A percentile compares a stretch with the other conserved stretches of the same genome.
Evolutionary conservation across 2,797 vertebrate species (phyloP).

Genomic region (Sternotherus odoratus): DNA sequence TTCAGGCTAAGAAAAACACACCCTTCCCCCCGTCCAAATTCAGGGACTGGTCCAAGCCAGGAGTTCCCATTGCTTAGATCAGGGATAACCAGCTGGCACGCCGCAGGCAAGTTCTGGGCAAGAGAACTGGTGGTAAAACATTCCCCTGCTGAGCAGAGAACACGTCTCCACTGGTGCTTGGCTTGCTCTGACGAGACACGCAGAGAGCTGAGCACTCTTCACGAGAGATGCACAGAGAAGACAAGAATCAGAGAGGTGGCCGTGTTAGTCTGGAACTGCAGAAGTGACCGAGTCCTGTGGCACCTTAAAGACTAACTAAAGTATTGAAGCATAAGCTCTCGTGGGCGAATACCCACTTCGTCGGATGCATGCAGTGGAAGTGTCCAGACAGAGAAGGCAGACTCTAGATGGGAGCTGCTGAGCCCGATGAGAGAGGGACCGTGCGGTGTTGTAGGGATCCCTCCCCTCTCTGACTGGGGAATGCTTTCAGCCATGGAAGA

Average conservation of each 20-base stretch:
- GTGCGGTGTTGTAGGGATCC: not conserved
- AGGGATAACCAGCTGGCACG: not conserved
- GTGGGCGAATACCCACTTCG: too few relatives aligned
- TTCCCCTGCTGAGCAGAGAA: not conserved
- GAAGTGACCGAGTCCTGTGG: too few relatives aligned
- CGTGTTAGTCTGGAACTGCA: too few relatives aligned
- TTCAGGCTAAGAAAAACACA: not conserved
- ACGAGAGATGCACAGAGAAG: not conserved
- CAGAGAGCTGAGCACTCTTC: not conserved
- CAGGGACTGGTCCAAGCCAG: not conserved
- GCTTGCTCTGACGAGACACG: not conserved
- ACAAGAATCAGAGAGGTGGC: too few relatives aligned
- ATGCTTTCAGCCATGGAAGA: not conserved
- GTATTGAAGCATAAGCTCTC: too few relatives aligned
- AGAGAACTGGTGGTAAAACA: not conserved
- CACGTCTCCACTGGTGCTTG: not conserved
- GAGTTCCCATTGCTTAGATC: fast-evolving
- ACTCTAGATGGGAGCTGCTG: not conserved
- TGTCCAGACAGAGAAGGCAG: not conserved
- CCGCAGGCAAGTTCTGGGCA: not conserved
- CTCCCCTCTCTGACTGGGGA: not conserved
- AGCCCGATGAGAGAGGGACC: not conserved
- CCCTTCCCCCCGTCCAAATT: not conserved
- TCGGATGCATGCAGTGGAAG: too few relatives aligned
- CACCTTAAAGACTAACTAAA: too few relatives aligned